These are phyloP conservation scores for Peribatodes rhomboidaria DNA, from an alignment of 2,888 invertebrate genomes.

Conservation along the genomic window DNA sequence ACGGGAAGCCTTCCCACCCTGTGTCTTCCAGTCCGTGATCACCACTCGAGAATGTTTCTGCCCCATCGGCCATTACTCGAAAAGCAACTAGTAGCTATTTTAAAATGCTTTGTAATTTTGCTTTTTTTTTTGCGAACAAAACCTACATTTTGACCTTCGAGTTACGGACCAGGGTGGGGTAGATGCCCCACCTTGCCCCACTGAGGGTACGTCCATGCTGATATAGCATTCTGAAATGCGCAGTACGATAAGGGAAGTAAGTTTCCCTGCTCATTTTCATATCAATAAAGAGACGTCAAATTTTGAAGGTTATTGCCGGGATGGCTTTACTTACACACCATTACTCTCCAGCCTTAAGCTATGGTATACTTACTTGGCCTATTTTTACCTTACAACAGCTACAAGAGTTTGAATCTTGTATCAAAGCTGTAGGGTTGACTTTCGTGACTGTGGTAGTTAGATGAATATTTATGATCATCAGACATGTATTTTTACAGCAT, in stretches of 20 bases:
- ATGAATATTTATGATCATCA: constrained; percentile 64
- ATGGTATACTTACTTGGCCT: constrained; percentile 33
- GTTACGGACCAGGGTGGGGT: too few relatives aligned
- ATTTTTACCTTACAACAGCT: constrained; percentile 32
- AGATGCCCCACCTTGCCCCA: too few relatives aligned
- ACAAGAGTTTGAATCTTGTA: constrained; percentile 44
- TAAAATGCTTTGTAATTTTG: too few relatives aligned
- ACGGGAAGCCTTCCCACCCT: too few relatives aligned
- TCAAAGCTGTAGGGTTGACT: not conserved
- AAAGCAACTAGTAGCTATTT: too few relatives aligned
- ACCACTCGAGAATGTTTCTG: too few relatives aligned
- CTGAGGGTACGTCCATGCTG: too few relatives aligned
- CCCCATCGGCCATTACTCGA: too few relatives aligned
- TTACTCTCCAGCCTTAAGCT: constrained; percentile 61
- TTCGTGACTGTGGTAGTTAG: not conserved
- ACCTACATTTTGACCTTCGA: too few relatives aligned
- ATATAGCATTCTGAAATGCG: not conserved
- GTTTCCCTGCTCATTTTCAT: constrained; percentile 51
- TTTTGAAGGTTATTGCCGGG: constrained; percentile 63
- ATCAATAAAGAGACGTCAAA: constrained; percentile 66
- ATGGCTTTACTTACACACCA: constrained; percentile 64
- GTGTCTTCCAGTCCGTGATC: too few relatives aligned
- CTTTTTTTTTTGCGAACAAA: too few relatives aligned
- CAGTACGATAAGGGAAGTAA: constrained; percentile 4
- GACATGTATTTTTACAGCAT: constrained; percentile 62